Evolutionary conservation across 2,797 vertebrate genomes (phyloP), one percentile per base, ranked within the genome.

Genomic region (Psittacula derbiana): DNA sequence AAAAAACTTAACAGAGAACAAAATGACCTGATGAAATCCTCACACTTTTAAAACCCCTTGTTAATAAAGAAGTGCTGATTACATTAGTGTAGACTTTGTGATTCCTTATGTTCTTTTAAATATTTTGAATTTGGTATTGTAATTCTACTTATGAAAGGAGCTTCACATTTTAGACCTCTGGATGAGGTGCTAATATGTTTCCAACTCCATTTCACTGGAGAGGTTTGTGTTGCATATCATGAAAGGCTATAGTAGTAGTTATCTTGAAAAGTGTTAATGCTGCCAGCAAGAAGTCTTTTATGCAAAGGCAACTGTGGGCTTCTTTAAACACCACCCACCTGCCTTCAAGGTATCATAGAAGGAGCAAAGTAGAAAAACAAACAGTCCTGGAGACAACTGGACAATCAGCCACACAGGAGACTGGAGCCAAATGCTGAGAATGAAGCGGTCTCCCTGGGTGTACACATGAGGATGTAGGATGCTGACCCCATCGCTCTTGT

Each of bases 381-480:
- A 0, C 18, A 85, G 14, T 18, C 13, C 28, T 50, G n/a, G 24
- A 84, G 47, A 41, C 12, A 66, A 1, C 10, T 41, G 8, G 27
- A 58, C 57, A 47, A 4, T 30, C 43, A 53, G 10, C 20, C 36
- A 28, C 10, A 2, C 5, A 31, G 17, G 14, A 80, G 18, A 27
- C 12, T 7, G 50, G 30, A 58, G 27, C 17, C 62, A 31, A 73
- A 11, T 28, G 25, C 13, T 31, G 25, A 24, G 14, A 58, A 53
- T 8, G 41, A 55, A 81, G 13, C 20, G 27, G 27, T 52, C 13
- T 64, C 8, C 16, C 18, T 5, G 3, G 9, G 9, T 21, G 11
- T 17, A 43, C 8, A 30, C 6, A 12, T 5, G 30, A 57, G 38
- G 10, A 44, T 0, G 0, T 4, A 30, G 36, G 24, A 24, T 40